Conservation (phyloP, 2,113 vertebrate genomes). For the Cariama cristata region DNA sequence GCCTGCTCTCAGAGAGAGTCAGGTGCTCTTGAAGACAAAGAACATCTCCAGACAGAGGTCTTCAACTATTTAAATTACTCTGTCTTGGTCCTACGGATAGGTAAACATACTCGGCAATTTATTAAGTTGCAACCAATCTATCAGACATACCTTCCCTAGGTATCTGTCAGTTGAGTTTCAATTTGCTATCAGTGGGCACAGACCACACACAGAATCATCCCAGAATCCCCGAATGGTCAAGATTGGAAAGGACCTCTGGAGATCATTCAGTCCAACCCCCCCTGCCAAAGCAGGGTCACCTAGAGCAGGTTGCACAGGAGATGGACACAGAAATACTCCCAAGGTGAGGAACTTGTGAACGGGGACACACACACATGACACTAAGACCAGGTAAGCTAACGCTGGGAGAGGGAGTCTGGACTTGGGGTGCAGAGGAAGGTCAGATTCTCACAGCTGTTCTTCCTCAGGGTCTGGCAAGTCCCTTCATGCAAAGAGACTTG, state of each 20-base stretch:
- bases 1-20: neutral
- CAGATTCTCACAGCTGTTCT: neutral
- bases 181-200: neutral
- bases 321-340: neutral
- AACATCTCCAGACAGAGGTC: neutral
- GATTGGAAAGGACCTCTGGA: too few species aligned
- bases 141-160: neutral
- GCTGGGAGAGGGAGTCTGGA: neutral
- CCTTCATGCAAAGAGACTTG: neutral
- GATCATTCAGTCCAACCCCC: too few species aligned
- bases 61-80: neutral
- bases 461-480: neutral
- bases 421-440: fast-evolving
- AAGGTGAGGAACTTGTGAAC: neutral
- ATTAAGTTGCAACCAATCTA: neutral
- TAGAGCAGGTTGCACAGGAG: neutral
- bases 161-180: neutral
- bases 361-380: too few species aligned
- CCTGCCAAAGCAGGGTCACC: too few species aligned
- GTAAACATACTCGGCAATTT: neutral
- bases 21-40: neutral
- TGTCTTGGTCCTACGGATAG: neutral
- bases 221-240: too few species aligned
- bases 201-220: too few species aligned
- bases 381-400: neutral